Conservation (phyloP, 1,140 invertebrate genomes). For the Lerema accius region DNA sequence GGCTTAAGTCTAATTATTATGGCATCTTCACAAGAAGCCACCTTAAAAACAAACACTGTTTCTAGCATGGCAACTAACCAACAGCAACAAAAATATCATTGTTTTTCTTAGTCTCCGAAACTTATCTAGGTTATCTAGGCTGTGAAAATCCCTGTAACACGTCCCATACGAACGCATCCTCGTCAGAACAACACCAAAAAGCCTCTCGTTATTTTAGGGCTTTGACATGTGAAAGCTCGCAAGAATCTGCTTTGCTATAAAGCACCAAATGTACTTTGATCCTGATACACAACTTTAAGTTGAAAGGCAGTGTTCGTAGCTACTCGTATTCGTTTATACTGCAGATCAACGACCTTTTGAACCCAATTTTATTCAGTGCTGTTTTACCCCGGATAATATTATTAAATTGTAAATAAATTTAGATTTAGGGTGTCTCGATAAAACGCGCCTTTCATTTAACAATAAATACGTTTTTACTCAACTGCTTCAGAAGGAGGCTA, state of each 20-base stretch:
- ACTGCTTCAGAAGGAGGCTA: too few relatives aligned
- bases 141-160: neutral
- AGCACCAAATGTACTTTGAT: slow-evolving; percentile 20
- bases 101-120: neutral
- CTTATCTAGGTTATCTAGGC: slow-evolving; percentile 3
- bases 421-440: too few relatives aligned
- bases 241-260: slow-evolving; percentile 22
- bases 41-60: too few relatives aligned
- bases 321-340: too few relatives aligned
- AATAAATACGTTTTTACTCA: too few relatives aligned
- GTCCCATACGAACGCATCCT: neutral
- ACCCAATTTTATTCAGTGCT: slow-evolving; percentile 19
- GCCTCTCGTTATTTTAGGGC: slow-evolving; percentile 22
- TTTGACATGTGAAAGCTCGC: slow-evolving; percentile 16
- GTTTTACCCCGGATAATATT: too few relatives aligned
- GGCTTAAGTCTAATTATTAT: too few relatives aligned
- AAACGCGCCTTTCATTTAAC: too few relatives aligned
- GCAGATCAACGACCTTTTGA: slow-evolving; percentile 19
- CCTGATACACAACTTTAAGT: slow-evolving; percentile 14
- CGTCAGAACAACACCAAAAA: slow-evolving; percentile 10
- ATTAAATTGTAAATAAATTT: too few relatives aligned
- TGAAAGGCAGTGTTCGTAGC: slow-evolving; percentile 1
- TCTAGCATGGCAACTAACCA: too few relatives aligned
- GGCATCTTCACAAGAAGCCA: too few relatives aligned
- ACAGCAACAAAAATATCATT: too few relatives aligned